Evolutionary conservation across 1,140 invertebrate genomes (phyloP).

Genomic region (Berghia stephanieae): DNA sequence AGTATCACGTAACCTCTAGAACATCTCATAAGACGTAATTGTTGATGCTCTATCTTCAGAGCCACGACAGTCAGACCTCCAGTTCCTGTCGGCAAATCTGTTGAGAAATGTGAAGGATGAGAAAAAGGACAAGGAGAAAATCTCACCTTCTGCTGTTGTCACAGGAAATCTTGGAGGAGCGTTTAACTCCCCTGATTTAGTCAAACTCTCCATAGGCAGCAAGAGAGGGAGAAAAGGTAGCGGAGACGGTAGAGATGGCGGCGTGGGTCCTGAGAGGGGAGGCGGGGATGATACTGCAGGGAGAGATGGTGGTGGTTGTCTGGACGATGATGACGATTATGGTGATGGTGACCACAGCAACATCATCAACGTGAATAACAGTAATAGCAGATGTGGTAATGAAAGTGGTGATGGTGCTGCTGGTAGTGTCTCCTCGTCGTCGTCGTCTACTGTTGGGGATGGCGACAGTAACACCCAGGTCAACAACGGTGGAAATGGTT

Average conservation of each 20-base stretch:
- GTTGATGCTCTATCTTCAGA: no score
- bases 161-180: no score
- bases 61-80: no score
- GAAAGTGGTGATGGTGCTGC: constrained; percentile 15
- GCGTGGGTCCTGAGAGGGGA: not conserved
- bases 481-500: constrained; percentile 20
- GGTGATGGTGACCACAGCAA: not conserved
- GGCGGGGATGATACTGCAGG: not conserved
- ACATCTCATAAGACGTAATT: no score
- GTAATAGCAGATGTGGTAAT: constrained; percentile 13
- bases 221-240: not conserved
- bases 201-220: not conserved
- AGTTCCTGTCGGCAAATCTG: constrained; percentile 43
- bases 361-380: constrained; percentile 4
- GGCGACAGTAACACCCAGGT: constrained; percentile 1
- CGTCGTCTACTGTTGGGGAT: constrained; percentile 3
- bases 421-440: no score
- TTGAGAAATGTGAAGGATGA: constrained; percentile 36
- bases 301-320: not conserved
- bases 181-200: not conserved
- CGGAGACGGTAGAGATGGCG: not conserved
- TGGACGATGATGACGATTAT: not conserved
- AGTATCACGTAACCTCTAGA: no score
- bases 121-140: constrained; percentile 37
- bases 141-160: no score